Base-by-base conservation (phyloP, 2,113 vertebrate genomes). In the Myocastor coypus region DNA sequence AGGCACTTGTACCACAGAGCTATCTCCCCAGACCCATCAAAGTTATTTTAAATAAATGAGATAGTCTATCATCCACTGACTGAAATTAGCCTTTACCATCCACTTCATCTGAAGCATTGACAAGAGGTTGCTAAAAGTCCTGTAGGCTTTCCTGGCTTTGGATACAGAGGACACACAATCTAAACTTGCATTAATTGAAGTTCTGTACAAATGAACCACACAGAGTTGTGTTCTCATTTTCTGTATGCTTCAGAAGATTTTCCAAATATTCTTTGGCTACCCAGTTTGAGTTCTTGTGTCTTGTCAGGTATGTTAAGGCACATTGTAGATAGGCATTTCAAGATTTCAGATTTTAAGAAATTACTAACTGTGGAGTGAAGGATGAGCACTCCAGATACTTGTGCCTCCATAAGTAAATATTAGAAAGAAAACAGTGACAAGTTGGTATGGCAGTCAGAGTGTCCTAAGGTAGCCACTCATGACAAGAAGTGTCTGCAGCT, bases 261-360 rank as follows among this genome's bases (percentile, higher is more conserved):
- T 77, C 55, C 26, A 92, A 37, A 68, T 32, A 28, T 75, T 30
- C 24, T 59, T 34, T 94, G 50, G 46, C 50, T 71, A 28, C n/a
- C 37, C 26, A 34, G 0, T 73, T 28, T 88, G 50, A 77, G 34
- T 91, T 89, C 46, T 83, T 83, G 5, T 34, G 28, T 64, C 40
- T 69, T 83, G 89, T 0, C 22, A 52, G 30, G 66, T 66, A 3
- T 81, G 55, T 64, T 80, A 61, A 89, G 83, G 66, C 63, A 59
- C 46, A 87, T 11, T 73, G 24, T 66, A 28, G 28, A 77, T n/a
- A 87, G 68, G n/a, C 63, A n/a, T 92, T 92, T 93, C 78, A 71
- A 93, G 87, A 61, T 40, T 83, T 16, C 55, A 80, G 19, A 22
- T 83, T 68, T 92, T 69, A 93, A 91, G 84, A 94, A 85, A 34